A percentile compares a stretch with the other conserved stretches of the same genome.
These are phyloP conservation scores for Eupithecia insigniata DNA, from an alignment of 2,888 invertebrate species.

Conservation along the genomic window DNA sequence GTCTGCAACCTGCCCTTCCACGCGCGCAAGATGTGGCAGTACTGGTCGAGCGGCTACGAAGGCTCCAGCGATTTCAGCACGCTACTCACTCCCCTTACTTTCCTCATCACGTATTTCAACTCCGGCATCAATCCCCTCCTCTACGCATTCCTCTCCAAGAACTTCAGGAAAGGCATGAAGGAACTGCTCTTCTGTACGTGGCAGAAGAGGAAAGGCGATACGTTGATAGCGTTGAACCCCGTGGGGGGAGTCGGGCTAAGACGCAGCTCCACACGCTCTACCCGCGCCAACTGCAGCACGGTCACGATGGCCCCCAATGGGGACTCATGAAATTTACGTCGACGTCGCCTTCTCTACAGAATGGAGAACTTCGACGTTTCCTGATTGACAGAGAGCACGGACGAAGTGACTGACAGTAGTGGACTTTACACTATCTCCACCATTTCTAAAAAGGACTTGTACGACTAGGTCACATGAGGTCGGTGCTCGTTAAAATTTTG, in stretches of 20 bases:
- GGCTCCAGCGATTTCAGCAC: conserved; percentile 90
- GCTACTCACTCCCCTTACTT: conserved; percentile 92
- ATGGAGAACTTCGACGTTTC: conserved; percentile 76
- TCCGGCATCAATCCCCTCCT: conserved; percentile 95
- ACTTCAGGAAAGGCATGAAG: conserved; percentile 93
- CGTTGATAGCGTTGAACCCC: conserved; percentile 74
- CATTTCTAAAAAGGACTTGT: conserved; percentile 71
- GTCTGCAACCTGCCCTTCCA: conserved; percentile 95
- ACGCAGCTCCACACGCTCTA: conserved; percentile 80
- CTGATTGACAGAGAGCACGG: conserved; percentile 82
- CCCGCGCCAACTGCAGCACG: conserved; percentile 83
- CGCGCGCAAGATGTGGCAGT: conserved; percentile 94
- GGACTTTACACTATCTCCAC: conserved; percentile 74
- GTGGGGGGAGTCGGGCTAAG: conserved; percentile 73
- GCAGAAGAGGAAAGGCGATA: conserved; percentile 72
- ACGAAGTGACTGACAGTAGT: conserved; percentile 78
- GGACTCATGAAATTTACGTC: conserved; percentile 78
- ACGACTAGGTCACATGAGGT: conserved; percentile 56
- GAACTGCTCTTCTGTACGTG: conserved; percentile 89
- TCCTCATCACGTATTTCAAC: conserved; percentile 94
- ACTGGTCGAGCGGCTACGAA: conserved; percentile 89
- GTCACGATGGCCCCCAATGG: conserved; percentile 81
- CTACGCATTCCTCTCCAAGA: conserved; percentile 93
- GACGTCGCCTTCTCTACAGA: conserved; percentile 73
- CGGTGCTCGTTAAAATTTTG: conserved; percentile 36